Conservation (phyloP, 30 jellyfish, hydroid and myxozoan genomes). For the Rhopilema esculentum region DNA sequence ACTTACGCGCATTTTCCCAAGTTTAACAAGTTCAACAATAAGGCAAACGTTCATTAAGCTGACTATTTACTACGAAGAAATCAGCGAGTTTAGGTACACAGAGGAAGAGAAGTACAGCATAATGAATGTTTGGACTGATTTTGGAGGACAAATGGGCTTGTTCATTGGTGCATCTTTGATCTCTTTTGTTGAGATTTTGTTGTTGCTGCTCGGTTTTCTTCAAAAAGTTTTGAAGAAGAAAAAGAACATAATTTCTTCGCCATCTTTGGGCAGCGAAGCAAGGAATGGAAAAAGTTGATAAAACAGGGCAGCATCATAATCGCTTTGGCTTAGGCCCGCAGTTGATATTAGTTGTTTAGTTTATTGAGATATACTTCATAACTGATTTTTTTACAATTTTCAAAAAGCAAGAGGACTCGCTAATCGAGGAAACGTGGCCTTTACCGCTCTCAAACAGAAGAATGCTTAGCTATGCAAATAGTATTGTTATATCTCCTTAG, state of each 20-base stretch:
- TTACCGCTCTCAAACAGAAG: too few relatives aligned
- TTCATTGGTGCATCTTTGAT: conserved; percentile 58
- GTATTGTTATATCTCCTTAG: too few relatives aligned
- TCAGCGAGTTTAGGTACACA: not conserved
- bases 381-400: too few relatives aligned
- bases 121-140: conserved; percentile 29
- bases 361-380: too few relatives aligned
- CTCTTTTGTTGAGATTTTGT: conserved; percentile 41
- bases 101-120: conserved; percentile 35
- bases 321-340: too few relatives aligned
- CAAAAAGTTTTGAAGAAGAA: not conserved
- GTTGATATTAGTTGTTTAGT: too few relatives aligned
- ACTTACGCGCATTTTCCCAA: conserved; percentile 1
- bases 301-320: too few relatives aligned
- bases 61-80: conserved; percentile 14
- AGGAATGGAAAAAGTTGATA: too few relatives aligned
- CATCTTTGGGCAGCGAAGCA: too few relatives aligned
- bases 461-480: too few relatives aligned
- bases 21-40: conserved; percentile 4
- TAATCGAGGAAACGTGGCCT: too few relatives aligned
- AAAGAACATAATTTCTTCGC: not conserved
- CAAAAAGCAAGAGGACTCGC: too few relatives aligned
- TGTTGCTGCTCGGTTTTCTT: not conserved
- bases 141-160: conserved; percentile 77
- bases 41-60: not conserved